These are phyloP conservation scores for Macrotis lagotis DNA, from an alignment of 2,113 vertebrate genomes.

Conservation along the genomic window DNA sequence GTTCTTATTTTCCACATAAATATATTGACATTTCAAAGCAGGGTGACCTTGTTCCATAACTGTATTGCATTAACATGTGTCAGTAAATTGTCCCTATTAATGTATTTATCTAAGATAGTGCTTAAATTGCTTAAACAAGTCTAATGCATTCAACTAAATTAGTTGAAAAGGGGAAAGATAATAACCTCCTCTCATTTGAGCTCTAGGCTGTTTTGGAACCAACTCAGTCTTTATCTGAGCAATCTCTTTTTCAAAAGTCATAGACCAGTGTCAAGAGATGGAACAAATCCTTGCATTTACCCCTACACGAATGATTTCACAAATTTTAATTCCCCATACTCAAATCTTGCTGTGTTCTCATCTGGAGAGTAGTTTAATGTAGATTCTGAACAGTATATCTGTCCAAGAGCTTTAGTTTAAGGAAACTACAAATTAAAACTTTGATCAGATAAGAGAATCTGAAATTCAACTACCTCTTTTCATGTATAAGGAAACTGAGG, in stretches of 20 bases:
- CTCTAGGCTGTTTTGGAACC: conserved; percentile 1
- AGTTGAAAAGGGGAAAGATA: not conserved
- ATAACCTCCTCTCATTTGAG: conserved; percentile 1
- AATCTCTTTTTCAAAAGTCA: not conserved
- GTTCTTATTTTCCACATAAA: not conserved
- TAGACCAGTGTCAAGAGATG: not conserved
- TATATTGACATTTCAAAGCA: not conserved
- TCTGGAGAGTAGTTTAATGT: not conserved
- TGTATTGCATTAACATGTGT: not conserved
- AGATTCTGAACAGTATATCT: not conserved
- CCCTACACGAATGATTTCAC: not conserved
- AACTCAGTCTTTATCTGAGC: conserved; percentile 16
- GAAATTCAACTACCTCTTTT: not conserved
- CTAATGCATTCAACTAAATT: not conserved
- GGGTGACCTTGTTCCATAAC: not conserved
- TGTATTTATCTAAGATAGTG: too few species aligned
- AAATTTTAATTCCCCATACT: not conserved
- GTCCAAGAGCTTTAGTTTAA: not conserved
- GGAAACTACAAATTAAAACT: too few species aligned
- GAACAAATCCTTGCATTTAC: not conserved
- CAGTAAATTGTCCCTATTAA: not conserved
- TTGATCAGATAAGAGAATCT: not conserved
- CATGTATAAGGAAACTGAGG: not conserved
- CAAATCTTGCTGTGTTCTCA: not conserved
- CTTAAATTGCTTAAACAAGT: not conserved